A percentile compares a stretch with the other conserved stretches of the same genome.
These are phyloP conservation scores for Dunckerocampus dactyliophorus DNA, from an alignment of 2,113 vertebrate genomes.

Conservation along the genomic window DNA sequence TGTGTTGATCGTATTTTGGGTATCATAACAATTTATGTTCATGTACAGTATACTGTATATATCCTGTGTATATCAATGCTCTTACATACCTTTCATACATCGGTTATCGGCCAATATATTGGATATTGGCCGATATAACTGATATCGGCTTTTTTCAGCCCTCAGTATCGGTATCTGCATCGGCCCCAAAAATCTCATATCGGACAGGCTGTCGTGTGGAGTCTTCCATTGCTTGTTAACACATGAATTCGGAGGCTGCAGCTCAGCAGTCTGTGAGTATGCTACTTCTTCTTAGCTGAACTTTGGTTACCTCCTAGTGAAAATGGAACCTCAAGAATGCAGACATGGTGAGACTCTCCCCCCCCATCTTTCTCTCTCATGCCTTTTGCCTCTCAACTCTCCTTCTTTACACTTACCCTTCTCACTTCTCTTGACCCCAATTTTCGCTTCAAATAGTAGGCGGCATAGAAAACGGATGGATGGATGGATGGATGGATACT, in stretches of 20 bases:
- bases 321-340: constrained; percentile 46
- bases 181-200: no score
- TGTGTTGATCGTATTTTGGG: no score
- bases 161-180: no score
- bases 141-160: no score
- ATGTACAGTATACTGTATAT: no score
- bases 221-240: constrained; percentile 18
- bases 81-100: no score
- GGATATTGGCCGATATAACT: no score
- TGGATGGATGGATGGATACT: no score
- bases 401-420: not conserved
- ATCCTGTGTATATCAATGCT: no score
- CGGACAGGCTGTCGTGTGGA: not conserved
- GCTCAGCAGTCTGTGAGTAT: constrained; percentile 20
- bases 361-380: not conserved
- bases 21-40: no score
- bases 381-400: not conserved
- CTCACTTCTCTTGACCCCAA: not conserved
- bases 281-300: constrained; percentile 20
- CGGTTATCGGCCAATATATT: no score
- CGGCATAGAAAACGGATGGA: no score
- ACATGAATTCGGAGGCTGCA: constrained; percentile 5
- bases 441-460: not conserved
- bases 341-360: constrained; percentile 47
- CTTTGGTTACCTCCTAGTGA: constrained; percentile 23